These are phyloP conservation scores for Neosilurus mollespiculum DNA, from an alignment of 2,797 vertebrate species.

Conservation along the genomic window DNA sequence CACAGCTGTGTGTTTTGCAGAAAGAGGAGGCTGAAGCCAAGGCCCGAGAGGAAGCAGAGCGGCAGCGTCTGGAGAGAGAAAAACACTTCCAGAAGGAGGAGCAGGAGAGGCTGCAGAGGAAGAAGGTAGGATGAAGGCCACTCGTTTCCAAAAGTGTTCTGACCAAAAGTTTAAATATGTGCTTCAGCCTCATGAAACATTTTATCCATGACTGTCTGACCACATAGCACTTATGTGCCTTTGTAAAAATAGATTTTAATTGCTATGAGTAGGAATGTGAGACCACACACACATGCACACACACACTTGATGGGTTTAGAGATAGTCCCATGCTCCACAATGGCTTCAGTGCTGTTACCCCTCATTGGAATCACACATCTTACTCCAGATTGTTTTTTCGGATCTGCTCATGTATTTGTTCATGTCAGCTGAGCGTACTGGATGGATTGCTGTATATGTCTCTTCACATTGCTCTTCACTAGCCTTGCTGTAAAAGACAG, in stretches of 20 bases:
- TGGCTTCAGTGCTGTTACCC: constrained; percentile 48
- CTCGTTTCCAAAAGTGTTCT: neutral
- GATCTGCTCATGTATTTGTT: constrained; percentile 19
- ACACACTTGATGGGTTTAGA: neutral
- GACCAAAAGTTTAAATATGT: constrained; percentile 13
- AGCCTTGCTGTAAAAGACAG: too few relatives aligned
- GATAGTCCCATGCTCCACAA: neutral
- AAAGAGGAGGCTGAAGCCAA: constrained; percentile 89
- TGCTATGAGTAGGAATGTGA: neutral
- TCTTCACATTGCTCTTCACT: neutral
- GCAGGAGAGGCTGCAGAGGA: constrained; percentile 92
- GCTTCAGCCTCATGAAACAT: constrained; percentile 1
- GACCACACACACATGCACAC: neutral
- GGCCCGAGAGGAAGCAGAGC: constrained; percentile 87
- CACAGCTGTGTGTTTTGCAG: constrained; percentile 65
- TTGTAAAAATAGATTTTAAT: constrained; percentile 1
- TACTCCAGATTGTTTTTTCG: constrained; percentile 44
- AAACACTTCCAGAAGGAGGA: constrained; percentile 97
- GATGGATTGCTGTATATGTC: too few relatives aligned
- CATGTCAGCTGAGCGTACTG: neutral
- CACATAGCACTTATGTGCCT: neutral
- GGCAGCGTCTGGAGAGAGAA: constrained; percentile 90
- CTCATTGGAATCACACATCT: constrained; percentile 42
- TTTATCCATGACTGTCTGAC: constrained; percentile 14
- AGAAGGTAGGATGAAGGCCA: constrained; percentile 73